A percentile compares a stretch with the other conserved stretches of the same genome.
Conservation (phyloP, 2,113 vertebrate genomes). For the Trinectes maculatus region DNA sequence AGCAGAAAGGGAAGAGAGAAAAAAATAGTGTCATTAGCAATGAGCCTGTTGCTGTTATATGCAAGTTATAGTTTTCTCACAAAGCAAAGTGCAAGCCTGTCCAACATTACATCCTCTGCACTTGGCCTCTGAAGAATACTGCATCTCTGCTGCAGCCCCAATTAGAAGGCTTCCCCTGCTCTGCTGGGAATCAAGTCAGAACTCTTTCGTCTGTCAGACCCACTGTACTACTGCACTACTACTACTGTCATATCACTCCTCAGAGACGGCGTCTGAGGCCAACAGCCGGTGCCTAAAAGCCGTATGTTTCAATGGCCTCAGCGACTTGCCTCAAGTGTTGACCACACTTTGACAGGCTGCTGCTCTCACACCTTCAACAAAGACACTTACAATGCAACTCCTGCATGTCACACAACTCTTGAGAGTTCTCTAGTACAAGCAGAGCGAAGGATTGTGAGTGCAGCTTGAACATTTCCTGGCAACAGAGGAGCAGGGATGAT, state of each 20-base stretch:
- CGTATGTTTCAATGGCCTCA: slow-evolving; percentile 50
- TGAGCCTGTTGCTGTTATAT: not conserved
- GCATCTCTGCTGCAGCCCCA: slow-evolving; percentile 54
- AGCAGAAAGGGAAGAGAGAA: slow-evolving; percentile 19
- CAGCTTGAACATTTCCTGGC: slow-evolving; percentile 8
- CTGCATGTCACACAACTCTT: slow-evolving; percentile 44
- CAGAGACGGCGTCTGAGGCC: slow-evolving; percentile 46
- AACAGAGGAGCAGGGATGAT: slow-evolving; percentile 18
- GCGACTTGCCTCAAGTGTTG: slow-evolving; percentile 20
- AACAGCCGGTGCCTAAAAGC: slow-evolving; percentile 46
- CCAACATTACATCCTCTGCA: slow-evolving; percentile 47
- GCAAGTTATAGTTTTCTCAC: not conserved
- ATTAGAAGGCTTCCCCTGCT: slow-evolving; percentile 77
- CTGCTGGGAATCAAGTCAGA: slow-evolving; percentile 37
- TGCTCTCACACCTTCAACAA: slow-evolving; percentile 29
- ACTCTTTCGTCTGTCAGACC: slow-evolving; percentile 63
- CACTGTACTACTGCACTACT: no score
- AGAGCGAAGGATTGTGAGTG: not conserved
- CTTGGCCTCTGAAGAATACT: slow-evolving; percentile 43
- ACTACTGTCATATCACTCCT: slow-evolving; percentile 49
- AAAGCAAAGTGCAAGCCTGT: slow-evolving; percentile 5
- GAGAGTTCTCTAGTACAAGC: slow-evolving; percentile 14
- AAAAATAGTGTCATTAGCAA: slow-evolving; percentile 7
- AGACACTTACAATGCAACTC: slow-evolving; percentile 45
- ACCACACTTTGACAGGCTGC: slow-evolving; percentile 45